These are phyloP conservation scores for Chironomus riparius DNA, from an alignment of 2,888 invertebrate species.

Conservation along the genomic window DNA sequence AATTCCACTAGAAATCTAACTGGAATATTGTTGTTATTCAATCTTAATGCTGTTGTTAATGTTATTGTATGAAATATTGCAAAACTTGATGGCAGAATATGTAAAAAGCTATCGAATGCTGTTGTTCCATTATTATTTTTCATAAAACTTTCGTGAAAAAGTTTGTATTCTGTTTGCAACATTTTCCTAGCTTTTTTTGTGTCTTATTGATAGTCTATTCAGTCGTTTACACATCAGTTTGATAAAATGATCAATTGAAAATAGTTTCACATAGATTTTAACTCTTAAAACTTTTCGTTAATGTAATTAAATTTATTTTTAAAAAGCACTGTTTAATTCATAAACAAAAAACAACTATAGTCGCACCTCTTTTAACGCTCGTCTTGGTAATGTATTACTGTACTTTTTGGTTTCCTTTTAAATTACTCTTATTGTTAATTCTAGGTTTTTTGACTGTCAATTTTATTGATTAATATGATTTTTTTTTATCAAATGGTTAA, in stretches of 20 bases:
- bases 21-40: constrained; percentile 25
- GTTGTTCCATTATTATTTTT: constrained; percentile 48
- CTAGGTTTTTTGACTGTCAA: too few species aligned
- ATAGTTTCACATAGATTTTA: background rate
- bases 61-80: constrained; percentile 16
- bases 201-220: background rate
- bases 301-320: background rate
- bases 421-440: too few species aligned
- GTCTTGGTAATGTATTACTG: too few species aligned
- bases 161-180: constrained; percentile 39
- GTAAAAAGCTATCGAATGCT: constrained; percentile 11
- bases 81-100: constrained; percentile 13
- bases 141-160: constrained; percentile 47
- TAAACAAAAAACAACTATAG: background rate
- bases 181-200: background rate
- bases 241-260: background rate
- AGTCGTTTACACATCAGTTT: background rate
- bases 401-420: background rate
- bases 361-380: background rate
- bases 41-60: background rate
- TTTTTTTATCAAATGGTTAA: too few species aligned
- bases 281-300: background rate
- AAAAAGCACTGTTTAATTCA: background rate
- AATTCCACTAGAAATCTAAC: constrained; percentile 47
- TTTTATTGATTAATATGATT: too few species aligned